A percentile compares a stretch with the other conserved stretches of the same genome.
phyloP scores from a whole-genome alignment of 2,888 invertebrate species.

The Disparrhopalites patrizii region DNA sequence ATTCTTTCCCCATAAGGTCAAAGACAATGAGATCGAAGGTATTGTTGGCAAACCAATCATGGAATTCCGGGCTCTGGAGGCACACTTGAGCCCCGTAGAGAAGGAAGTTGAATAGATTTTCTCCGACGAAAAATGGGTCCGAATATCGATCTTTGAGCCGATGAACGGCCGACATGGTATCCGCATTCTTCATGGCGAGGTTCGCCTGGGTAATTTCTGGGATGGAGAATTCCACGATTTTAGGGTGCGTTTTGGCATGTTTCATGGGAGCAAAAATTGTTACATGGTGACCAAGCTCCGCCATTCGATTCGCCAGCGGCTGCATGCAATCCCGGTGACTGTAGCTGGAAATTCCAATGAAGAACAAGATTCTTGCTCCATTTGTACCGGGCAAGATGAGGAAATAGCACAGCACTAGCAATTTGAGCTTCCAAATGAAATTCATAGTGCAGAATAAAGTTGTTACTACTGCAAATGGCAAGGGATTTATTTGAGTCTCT shows the following conservation, averaged over 20 bases:
- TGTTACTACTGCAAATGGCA: too few species aligned
- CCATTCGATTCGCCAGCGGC: neutral
- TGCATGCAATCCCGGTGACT: neutral
- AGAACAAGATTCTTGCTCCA: neutral
- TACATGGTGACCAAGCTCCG: neutral
- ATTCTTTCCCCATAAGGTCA: neutral
- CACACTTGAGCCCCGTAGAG: neutral
- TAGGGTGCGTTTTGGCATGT: neutral
- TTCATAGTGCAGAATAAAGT: too few species aligned
- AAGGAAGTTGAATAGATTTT: neutral
- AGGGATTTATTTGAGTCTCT: too few species aligned
- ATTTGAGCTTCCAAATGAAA: too few species aligned
- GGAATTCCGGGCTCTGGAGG: neutral
- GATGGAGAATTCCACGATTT: neutral
- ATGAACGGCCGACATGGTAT: too few species aligned
- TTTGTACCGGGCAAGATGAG: too few species aligned
- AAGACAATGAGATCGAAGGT: neutral
- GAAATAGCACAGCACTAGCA: too few species aligned
- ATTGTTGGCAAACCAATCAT: neutral
- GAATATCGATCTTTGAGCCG: neutral
- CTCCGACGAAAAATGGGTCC: neutral
- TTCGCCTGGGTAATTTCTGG: neutral
- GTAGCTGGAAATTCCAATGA: neutral
- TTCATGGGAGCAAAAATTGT: neutral
- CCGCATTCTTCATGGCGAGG: neutral